Evolutionary conservation across 2,888 invertebrate species (phyloP), one percentile per base, ranked within the genome.

Genomic region (Noctua janthe): DNA sequence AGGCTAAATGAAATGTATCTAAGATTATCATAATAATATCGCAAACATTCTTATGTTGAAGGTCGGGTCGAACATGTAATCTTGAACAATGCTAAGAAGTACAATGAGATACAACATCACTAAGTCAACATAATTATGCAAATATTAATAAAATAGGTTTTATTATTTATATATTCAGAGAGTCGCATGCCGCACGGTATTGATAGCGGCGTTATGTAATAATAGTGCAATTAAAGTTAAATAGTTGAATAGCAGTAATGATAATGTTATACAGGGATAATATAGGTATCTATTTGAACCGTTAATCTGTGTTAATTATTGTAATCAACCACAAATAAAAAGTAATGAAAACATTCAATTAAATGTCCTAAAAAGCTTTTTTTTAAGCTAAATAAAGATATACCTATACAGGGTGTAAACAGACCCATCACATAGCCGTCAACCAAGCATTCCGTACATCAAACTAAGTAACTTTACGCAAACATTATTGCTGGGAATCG

Each of bases 171-270:
- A 47, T 71, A 83, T 83, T 39, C 62, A 39, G 0, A 64, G 35
- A 67, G 39, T 83, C 64, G 84, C 84, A 86, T 85, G 84, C 54
- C 39, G 56, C 83, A 83, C 86, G 84, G 62, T 76, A 64, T 35
- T 56, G 35, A n/a, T 62, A 67, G 8, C 35, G 17, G 1, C 47
- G 6, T 39, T 78, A 64, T 43, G 15, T 54, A 71, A 71, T 71
- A 74, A 71, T 47, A 66, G 51, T 51, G 23, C 15, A 67, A 47
- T 69, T 69, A 47, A 8, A 17, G 15, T 47, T n/a, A 8, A 47
- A 69, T 69, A 17, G n/a, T n/a, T 69, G 7, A 35, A 35, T 35
- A 17, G 64, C 35, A 62, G 2, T 62, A 62, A 62, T 29, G 29
- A 62, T 29, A 7, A 0, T 62, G 7, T 62, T 62, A 8, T n/a